Conservation (phyloP, 2,113 vertebrate species). For the Jaculus jaculus region DNA sequence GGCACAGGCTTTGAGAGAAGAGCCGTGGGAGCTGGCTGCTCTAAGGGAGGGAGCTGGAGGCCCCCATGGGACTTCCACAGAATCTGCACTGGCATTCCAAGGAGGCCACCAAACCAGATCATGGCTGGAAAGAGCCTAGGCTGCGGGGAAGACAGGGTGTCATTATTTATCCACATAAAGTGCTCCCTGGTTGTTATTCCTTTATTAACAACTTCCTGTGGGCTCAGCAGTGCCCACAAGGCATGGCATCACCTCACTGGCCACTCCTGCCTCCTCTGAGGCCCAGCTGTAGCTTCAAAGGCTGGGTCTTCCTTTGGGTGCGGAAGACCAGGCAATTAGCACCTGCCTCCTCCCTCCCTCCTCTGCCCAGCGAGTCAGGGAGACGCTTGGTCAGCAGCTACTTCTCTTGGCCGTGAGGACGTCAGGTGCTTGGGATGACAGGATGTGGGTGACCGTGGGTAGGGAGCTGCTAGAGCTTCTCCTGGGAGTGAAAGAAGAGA, state of each 20-base stretch:
- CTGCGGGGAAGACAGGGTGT: constrained; percentile 44
- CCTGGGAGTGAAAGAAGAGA: not conserved
- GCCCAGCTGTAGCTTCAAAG: constrained; percentile 70
- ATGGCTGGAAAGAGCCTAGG: constrained; percentile 51
- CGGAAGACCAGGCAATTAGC: constrained; percentile 62
- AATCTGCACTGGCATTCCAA: not conserved
- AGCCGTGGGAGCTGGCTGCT: not conserved
- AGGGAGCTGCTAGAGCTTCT: not conserved
- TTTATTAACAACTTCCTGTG: constrained; percentile 80
- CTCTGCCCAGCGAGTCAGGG: constrained; percentile 71
- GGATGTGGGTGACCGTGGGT: not conserved
- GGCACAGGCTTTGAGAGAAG: not conserved
- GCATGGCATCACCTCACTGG: constrained; percentile 12
- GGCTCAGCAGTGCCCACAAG: constrained; percentile 57
- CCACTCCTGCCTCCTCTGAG: not conserved
- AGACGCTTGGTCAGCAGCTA: constrained; percentile 64
- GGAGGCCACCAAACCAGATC: not conserved
- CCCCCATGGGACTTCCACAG: fast-evolving
- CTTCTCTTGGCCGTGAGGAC: not conserved
- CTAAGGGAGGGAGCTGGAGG: not conserved
- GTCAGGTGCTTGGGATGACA: not conserved
- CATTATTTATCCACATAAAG: constrained; percentile 66
- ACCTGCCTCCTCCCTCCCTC: not conserved
- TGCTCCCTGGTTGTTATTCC: constrained; percentile 62
- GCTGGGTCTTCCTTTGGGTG: constrained; percentile 29